Evolutionary conservation across 2,113 vertebrate genomes (phyloP).

Genomic region (Pica pica): DNA sequence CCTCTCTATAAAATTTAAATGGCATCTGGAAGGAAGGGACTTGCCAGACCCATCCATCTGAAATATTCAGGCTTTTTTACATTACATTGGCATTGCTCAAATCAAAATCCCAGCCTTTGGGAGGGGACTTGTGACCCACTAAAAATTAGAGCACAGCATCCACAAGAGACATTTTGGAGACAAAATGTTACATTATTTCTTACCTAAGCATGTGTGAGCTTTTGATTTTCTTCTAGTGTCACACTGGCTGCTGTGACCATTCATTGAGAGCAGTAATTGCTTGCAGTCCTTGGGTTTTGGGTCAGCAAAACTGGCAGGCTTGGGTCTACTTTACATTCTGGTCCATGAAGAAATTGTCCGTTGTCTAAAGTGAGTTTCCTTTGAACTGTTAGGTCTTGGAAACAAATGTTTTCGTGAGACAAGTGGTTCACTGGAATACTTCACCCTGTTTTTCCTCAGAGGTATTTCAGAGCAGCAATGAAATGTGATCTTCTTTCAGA

Average conservation of each 20-base stretch:
- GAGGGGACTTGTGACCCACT: neutral
- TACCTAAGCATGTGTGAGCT: neutral
- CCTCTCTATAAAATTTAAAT: constrained; percentile 21
- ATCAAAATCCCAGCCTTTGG: neutral
- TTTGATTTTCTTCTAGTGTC: neutral
- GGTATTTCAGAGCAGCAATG: neutral
- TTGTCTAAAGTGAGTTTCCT: neutral
- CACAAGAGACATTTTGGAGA: neutral
- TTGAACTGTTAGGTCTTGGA: neutral
- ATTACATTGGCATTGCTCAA: neutral
- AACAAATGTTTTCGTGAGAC: neutral
- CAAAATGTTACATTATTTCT: neutral
- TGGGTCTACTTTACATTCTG: neutral
- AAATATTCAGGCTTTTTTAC: constrained; percentile 21
- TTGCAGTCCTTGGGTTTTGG: neutral
- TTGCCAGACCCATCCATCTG: neutral
- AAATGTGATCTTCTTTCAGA: neutral
- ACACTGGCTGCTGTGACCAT: neutral
- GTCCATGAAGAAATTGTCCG: neutral
- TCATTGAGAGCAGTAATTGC: neutral
- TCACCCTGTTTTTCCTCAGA: neutral
- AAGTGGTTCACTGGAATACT: neutral
- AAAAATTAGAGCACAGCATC: neutral
- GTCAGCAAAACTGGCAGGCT: neutral
- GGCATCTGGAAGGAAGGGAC: constrained; percentile 7